Evolutionary conservation across 2,113 vertebrate species (phyloP).

Genomic region (Clarias batrachus): DNA sequence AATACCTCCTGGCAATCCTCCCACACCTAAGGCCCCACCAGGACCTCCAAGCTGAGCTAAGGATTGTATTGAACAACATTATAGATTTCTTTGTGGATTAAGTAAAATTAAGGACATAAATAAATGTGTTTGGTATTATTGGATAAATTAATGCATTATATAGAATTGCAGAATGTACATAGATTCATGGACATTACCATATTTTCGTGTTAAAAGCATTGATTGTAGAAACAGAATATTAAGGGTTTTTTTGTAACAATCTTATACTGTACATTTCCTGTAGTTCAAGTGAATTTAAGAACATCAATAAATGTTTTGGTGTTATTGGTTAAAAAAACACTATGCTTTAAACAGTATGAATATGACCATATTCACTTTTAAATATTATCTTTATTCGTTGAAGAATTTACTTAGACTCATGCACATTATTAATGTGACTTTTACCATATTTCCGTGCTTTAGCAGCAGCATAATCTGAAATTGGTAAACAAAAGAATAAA

Average conservation of each 20-base stretch:
- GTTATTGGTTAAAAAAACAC: background rate
- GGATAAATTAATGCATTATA: background rate
- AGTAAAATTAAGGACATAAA: too few species aligned
- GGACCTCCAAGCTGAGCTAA: too few species aligned
- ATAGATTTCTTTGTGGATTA: too few species aligned
- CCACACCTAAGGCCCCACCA: too few species aligned
- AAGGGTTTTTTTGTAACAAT: background rate
- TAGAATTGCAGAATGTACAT: background rate
- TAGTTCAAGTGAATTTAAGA: background rate
- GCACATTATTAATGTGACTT: background rate
- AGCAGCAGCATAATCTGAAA: too few species aligned
- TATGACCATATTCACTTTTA: background rate
- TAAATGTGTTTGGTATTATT: background rate
- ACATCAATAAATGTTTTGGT: background rate
- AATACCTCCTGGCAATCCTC: too few species aligned
- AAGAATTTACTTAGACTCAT: background rate
- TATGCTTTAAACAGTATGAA: background rate
- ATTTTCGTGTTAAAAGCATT: constrained; percentile 46
- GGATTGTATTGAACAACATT: too few species aligned
- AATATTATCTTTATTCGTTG: background rate
- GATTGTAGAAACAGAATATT: background rate
- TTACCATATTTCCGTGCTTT: too few species aligned
- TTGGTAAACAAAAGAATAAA: too few species aligned
- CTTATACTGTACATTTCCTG: background rate
- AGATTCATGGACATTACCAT: constrained; percentile 26